Base-by-base conservation (phyloP, 2,797 vertebrate species). In the Sylvilagus floridanus region DNA sequence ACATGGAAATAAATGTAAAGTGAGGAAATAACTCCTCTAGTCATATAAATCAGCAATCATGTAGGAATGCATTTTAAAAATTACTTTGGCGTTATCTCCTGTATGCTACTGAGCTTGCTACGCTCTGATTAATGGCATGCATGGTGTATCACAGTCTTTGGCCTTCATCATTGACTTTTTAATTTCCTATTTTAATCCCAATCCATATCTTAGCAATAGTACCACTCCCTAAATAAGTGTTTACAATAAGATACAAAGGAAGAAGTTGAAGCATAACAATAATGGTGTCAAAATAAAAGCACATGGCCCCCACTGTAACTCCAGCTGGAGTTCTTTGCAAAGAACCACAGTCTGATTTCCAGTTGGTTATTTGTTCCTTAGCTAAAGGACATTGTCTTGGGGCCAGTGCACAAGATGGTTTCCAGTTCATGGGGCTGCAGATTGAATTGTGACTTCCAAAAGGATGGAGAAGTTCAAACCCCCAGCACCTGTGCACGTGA, bases 151-250 rank as follows among this genome's bases (percentile, higher is more conserved):
- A 9, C 0, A 16, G 24, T 35, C 9, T 75, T 89, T 17, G 42
- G 17, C 65, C 37, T 76, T 94, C 13, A 0, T 47, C 30, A 10
- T 10, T 32, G 32, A 78, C 37, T 11, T 71, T 77, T 88, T 47
- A 42, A 90, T 84, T 90, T 73, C 30, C 76, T 52, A 30, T 32
- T 93, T 87, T 63, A 9, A 22, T 88, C 78, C 24, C 11, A 76
- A 32, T 6, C 1, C 17, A 7, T 32, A 12, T 73, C 88, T 79
- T 16, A 28, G 35, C n/a, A 76, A 9, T 10, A 57, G 12, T 13
- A 65, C 42, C 22, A 52, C 26, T 47, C 71, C 66, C 52, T 83
- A 82, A 88, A n/a, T 21, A 60, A 92, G 21, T 4, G 4, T 16
- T 87, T 69, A 62, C 30, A 16, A 3, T 10, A 30, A 75, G 5